A percentile compares a stretch with the other conserved stretches of the same genome.
These are phyloP conservation scores for Drosophila tanythrix DNA, from an alignment of 2,888 invertebrate genomes.

Conservation along the genomic window DNA sequence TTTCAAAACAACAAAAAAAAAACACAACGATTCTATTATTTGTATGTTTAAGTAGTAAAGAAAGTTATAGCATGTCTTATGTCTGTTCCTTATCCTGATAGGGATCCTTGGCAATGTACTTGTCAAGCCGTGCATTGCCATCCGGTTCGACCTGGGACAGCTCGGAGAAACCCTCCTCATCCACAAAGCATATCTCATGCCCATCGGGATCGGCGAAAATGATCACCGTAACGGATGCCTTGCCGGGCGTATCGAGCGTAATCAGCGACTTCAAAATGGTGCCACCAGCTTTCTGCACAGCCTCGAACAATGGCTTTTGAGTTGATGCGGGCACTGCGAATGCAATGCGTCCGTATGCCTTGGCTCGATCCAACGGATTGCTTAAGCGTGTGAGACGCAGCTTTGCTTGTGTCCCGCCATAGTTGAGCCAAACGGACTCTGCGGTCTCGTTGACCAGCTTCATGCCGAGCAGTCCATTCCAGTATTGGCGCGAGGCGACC, in stretches of 20 bases:
- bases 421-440: constrained; percentile 89
- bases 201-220: constrained; percentile 98
- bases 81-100: constrained; percentile 76
- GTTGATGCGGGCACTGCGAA: constrained; percentile 93
- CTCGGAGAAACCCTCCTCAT: constrained; percentile 96
- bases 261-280: constrained; percentile 95
- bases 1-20: not conserved
- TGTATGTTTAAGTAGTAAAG: not conserved
- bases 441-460: constrained; percentile 88
- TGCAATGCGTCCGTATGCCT: constrained; percentile 97
- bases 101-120: constrained; percentile 88
- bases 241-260: constrained; percentile 98
- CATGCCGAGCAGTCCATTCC: constrained; percentile 92
- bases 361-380: constrained; percentile 90
- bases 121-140: constrained; percentile 91
- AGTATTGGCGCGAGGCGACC: constrained; percentile 91
- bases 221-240: constrained; percentile 97
- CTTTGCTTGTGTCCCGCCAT: constrained; percentile 90
- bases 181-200: constrained; percentile 99
- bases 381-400: constrained; percentile 87
- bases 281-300: constrained; percentile 89
- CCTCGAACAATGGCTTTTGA: constrained; percentile 91
- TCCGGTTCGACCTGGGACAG: constrained; percentile 94
- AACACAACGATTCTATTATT: not conserved
- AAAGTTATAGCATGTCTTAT: not conserved